Base-by-base conservation (phyloP, 2,797 vertebrate genomes). In the Podarcis lilfordi region DNA sequence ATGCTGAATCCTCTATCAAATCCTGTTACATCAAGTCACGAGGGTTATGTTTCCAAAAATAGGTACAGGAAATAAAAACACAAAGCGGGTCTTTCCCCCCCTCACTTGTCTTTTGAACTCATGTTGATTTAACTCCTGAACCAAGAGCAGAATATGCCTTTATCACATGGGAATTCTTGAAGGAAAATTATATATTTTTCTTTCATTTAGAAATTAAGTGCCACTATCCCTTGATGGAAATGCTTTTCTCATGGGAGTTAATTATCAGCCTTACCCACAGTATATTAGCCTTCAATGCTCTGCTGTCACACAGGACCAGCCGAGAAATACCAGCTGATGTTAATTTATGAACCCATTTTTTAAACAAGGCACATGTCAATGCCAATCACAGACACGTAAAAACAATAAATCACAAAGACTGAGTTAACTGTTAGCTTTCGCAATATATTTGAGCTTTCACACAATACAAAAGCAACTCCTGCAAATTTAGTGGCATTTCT, bases 241-340 rank as follows among this genome's bases (percentile, higher is more conserved):
- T 3, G 0, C 11, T 4, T 76, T 93, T 94, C 88, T 79, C 43
- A n/a, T 35, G 80, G 68, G 93, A 89, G 59, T 92, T 93, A 92
- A 94, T 95, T 94, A 94, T 75, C 74, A 79, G 85, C 87, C 17
- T 32, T 0, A 23, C 77, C 32, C 37, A 61, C 40, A 88, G 21
- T 10, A 21, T 35, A 5, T 80, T 55, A 64, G 71, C 4, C 4
- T 40, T 82, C 15, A 35, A 86, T 83, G 89, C 25, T 45, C 3
- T 69, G 32, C 6, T 85, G 37, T 79, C 83, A 45, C 25, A 87
- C 15, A 69, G 11, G 2, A 64, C 1, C n/a, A 80, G 40, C 8
- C 32, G 45, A 87, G 75, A 74, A 45, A 8, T 69, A 77, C 8
- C 89, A 87, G 50, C 83, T 88, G 45, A 87, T 23, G 8, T 72